A percentile compares a stretch with the other conserved stretches of the same genome.
Evolutionary conservation across 2,888 invertebrate species (phyloP).

Genomic region (Apotomis betuletana): DNA sequence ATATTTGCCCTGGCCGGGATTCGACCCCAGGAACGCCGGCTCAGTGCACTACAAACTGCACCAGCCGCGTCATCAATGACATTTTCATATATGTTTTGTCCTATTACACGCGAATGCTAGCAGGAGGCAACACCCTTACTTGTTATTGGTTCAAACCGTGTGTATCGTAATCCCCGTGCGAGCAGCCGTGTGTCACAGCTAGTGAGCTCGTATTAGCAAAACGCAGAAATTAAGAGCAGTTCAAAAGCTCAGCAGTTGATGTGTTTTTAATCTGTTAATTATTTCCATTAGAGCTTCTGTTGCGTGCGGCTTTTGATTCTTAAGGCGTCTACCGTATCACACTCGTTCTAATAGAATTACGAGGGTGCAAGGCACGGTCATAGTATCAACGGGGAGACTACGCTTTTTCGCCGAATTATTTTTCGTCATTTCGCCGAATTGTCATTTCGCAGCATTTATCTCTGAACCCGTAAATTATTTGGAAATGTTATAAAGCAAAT

Average conservation of each 20-base stretch:
- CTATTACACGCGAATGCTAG: neutral
- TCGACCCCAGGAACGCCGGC: no score
- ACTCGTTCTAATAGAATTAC: neutral
- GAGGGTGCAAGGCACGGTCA: neutral
- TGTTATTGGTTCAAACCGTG: conserved; percentile 39
- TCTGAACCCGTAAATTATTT: no score
- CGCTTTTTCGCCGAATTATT: no score
- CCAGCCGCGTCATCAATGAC: neutral
- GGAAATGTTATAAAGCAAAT: no score
- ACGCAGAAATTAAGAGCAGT: conserved; percentile 59
- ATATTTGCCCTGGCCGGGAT: no score
- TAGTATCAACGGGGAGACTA: no score
- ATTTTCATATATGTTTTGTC: no score
- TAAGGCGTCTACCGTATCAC: neutral
- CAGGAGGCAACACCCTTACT: neutral
- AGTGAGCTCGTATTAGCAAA: conserved; percentile 54
- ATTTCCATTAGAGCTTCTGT: conserved; percentile 20
- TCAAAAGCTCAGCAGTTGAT: conserved; percentile 53
- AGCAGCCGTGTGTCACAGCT: conserved; percentile 52
- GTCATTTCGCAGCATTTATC: no score
- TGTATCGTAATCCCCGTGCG: conserved; percentile 58
- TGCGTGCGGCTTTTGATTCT: conserved; percentile 13
- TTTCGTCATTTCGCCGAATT: no score
- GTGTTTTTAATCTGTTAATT: conserved; percentile 57
- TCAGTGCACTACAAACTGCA: no score